phyloP scores from a whole-genome alignment of 2,888 invertebrate species.

The Phragmatobia fuliginosa region DNA sequence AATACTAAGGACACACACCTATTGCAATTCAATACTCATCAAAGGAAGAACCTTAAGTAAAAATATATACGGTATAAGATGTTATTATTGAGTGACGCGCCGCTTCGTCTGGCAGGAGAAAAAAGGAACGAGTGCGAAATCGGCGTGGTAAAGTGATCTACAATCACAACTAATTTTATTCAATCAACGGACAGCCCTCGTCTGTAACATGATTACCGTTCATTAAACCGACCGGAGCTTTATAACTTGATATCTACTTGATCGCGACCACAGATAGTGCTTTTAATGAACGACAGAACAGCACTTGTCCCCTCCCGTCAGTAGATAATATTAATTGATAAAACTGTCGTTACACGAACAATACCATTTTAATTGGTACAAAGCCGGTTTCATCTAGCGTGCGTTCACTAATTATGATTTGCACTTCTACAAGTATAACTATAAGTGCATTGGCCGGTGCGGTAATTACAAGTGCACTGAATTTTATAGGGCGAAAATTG shows the following conservation, averaged over 20 bases:
- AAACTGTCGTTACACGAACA: constrained; percentile 18
- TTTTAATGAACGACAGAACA: constrained; percentile 35
- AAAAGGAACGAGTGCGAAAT: constrained; percentile 57
- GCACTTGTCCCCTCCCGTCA: constrained; percentile 9
- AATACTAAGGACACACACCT: constrained; percentile 32
- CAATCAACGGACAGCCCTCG: constrained; percentile 64
- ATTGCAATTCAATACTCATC: constrained; percentile 37
- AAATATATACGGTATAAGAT: constrained; percentile 32
- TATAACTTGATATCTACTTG: constrained; percentile 52
- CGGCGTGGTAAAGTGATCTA: constrained; percentile 68
- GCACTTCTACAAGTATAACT: constrained; percentile 20
- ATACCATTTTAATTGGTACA: constrained; percentile 32
- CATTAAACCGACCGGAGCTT: constrained; percentile 55
- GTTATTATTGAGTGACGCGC: constrained; percentile 39
- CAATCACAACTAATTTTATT: constrained; percentile 77
- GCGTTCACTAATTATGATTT: constrained; percentile 35
- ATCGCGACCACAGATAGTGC: constrained; percentile 41
- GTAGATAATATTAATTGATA: constrained; percentile 34
- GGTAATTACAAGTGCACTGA: constrained; percentile 64
- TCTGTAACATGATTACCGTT: constrained; percentile 59
- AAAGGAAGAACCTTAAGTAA: constrained; percentile 21
- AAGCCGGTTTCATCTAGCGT: constrained; percentile 23
- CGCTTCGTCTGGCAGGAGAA: constrained; percentile 42
- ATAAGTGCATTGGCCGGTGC: constrained; percentile 29
- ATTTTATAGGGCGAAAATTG: constrained; percentile 74